Conservation (phyloP, 2,888 invertebrate genomes). For the Meteorus cinctellus region DNA sequence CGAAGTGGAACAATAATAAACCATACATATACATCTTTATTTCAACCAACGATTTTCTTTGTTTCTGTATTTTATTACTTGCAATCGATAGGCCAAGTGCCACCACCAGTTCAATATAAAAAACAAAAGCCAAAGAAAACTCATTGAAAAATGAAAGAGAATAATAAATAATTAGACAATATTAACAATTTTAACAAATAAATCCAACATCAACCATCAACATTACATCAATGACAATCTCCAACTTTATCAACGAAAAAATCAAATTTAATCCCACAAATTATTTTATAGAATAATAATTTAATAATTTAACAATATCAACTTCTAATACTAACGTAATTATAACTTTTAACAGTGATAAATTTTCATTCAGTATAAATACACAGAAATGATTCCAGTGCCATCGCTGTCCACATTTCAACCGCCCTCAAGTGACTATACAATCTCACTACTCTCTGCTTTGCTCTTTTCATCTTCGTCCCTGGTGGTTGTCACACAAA, state of each 20-base stretch:
- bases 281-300: background rate
- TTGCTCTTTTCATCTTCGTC: slow-evolving; percentile 1
- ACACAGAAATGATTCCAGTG: background rate
- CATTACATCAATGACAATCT: no score
- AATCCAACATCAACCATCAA: no score
- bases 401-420: slow-evolving; percentile 22
- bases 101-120: slow-evolving; percentile 14
- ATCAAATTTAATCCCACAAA: background rate
- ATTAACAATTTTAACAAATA: no score
- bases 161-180: no score
- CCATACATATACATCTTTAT: background rate
- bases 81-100: slow-evolving; percentile 7
- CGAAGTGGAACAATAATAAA: background rate
- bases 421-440: slow-evolving; percentile 3
- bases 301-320: background rate
- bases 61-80: background rate
- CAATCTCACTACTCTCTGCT: background rate
- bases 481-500: slow-evolving; percentile 16
- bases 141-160: background rate
- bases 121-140: background rate
- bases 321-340: background rate
- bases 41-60: background rate
- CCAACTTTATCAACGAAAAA: background rate
- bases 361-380: background rate
- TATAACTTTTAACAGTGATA: background rate